Evolutionary conservation across 1,140 invertebrate species (phyloP), one percentile per base, ranked within the genome.

Genomic region (Drosophila trapezifrons): DNA sequence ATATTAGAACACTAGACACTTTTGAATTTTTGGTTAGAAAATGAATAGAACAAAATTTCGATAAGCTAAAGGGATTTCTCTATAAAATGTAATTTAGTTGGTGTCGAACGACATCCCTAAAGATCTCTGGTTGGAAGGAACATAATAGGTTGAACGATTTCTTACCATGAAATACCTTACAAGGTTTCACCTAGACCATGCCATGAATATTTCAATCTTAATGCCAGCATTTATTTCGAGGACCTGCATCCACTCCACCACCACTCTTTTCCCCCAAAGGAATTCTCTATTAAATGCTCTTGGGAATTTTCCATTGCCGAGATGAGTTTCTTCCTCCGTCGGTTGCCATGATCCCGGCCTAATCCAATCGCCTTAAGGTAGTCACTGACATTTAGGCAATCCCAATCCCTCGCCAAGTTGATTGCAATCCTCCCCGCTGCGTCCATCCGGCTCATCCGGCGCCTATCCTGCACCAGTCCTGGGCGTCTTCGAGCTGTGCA

Each of bases 341-440:
- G n/a, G 22, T 13, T 9, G 63, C 25, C 29, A 35, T 49, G 42
- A 56, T 37, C 35, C 47, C 12, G 51, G 65, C 32, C 51, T 71
- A 58, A 71, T 71, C 43, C 51, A 70, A 70, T 71, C 51, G 65
- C 67, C 67, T 71, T 40, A 47, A 47, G 67, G 67, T 71, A 67
- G 37, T 29, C 40, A 45, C 66, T 35, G 51, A 58, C 67, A 70
- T 57, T 58, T 42, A 27, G 49, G 43, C 67, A 70, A 55, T 54
- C 57, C 38, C 27, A 32, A 4, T 7, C 17, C 47, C 12, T 10
- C 29, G 40, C 17, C 20, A 70, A 57, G 9, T 57, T 70, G 67
- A 57, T 57, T 71, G 67, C 65, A 70, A 38, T 70, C 42, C 64
- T n/a, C 13, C 18, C 22, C 13, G 2, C 37, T 12, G 25, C 9